Evolutionary conservation across 2,113 vertebrate genomes (phyloP).

Genomic region (Microtus richardsoni): DNA sequence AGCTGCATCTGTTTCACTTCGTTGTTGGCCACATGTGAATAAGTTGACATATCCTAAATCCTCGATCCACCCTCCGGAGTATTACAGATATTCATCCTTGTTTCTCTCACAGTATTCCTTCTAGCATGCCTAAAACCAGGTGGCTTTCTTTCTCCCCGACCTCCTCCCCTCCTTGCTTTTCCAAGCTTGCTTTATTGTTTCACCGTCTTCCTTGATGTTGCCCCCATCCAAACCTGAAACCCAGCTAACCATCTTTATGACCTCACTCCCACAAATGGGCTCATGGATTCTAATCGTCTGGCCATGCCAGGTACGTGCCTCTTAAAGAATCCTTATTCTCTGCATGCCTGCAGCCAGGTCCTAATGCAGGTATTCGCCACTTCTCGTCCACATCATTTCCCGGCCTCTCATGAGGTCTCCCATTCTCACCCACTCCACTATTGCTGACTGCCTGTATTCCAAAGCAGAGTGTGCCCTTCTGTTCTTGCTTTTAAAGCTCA

Average conservation of each 20-base stretch:
- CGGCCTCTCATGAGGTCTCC: neutral
- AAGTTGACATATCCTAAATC: neutral
- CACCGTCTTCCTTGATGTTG: neutral
- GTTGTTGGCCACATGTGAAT: neutral
- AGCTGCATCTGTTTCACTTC: neutral
- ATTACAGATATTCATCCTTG: neutral
- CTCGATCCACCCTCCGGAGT: neutral
- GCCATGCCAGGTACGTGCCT: neutral
- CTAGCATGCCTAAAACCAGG: neutral
- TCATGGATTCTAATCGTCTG: neutral
- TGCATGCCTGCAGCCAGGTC: neutral
- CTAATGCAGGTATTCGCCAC: neutral
- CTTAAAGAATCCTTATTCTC: neutral
- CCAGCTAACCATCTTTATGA: neutral
- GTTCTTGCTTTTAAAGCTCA: slow-evolving; percentile 2
- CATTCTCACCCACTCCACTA: neutral
- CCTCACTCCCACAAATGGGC: neutral
- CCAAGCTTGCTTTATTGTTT: neutral
- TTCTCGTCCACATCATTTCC: neutral
- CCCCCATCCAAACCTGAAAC: neutral
- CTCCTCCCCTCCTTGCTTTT: slow-evolving; percentile 6
- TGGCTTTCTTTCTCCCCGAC: neutral
- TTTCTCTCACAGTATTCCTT: neutral
- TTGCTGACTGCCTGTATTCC: neutral
- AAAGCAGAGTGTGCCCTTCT: slow-evolving; percentile 6